Base-by-base conservation (phyloP, 2,888 invertebrate genomes). In the Watsonalla cultraria region DNA sequence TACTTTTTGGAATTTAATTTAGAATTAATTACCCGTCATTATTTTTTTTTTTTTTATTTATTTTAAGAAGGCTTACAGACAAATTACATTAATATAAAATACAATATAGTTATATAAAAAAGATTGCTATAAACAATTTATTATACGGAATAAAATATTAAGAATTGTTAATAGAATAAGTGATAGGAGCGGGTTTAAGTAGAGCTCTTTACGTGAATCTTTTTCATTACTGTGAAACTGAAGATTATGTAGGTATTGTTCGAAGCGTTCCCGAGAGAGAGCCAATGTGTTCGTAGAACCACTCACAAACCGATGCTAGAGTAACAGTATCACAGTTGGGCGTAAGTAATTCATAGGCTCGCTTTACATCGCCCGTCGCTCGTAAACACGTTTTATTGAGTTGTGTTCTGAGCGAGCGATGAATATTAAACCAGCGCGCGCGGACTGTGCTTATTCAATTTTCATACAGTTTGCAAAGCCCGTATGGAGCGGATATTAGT, bases 301-400 rank as follows among this genome's bases (percentile, higher is more conserved):
- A 42, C 9, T 42, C 42, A 56, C 53, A 60, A 61, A 52, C 57
- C 55, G 54, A 46, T 55, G 53, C 58, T 64, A 61, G 42, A 54
- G 39, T 48, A 34, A 7, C 34, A 13, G 24, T 46, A 51, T 51
- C 13, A 61, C 56, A 52, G 66, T 61, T 63, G 70, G 64, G 60
- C 61, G 75, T 81, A 79, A 82, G 71, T 74, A 74, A 82, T 81
- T 76, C 78, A 82, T 72, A 60, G 61, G 59, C 34, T 68, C 74
- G 71, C 74, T 76, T 70, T 84, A 80, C 83, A 84, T 78, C 78
- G 84, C 63, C 63, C 70, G 68, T 64, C 69, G 71, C 66, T 82
- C 81, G 80, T 84, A 85, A 86, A 86, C 80, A 80, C 75, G 74
- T 76, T 84, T 80, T 82, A 84, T 84, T 78, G 82, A 80, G 77